Conservation (phyloP, 1,140 invertebrate genomes). For the Cyclina sinensis region DNA sequence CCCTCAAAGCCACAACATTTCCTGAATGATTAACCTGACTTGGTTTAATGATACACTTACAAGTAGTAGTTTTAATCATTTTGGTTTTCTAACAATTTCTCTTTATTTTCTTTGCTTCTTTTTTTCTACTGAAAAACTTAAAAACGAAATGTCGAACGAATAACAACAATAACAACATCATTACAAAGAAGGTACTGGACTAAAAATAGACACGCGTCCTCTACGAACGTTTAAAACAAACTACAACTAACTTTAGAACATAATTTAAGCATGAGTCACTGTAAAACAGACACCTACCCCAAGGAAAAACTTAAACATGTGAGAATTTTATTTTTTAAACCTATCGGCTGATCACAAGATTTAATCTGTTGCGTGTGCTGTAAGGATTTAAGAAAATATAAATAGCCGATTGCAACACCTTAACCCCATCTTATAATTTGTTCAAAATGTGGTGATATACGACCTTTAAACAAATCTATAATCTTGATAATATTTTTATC, state of each 20-base stretch:
- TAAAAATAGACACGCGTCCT: too few relatives aligned
- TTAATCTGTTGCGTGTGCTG: constrained; percentile 36
- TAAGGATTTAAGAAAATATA: constrained; percentile 15
- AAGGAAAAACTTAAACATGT: constrained; percentile 28
- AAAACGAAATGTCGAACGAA: too few relatives aligned
- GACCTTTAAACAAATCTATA: background rate
- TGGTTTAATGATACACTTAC: too few relatives aligned
- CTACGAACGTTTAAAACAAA: too few relatives aligned
- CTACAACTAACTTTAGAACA: background rate
- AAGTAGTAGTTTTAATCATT: too few relatives aligned
- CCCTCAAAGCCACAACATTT: too few relatives aligned
- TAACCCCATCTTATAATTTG: background rate
- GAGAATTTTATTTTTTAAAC: constrained; percentile 42
- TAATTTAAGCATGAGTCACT: constrained; percentile 29
- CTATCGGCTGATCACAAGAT: constrained; percentile 56
- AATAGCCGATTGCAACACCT: constrained; percentile 52
- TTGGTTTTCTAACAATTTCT: too few relatives aligned
- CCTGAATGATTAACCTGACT: too few relatives aligned
- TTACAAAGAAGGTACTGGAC: too few relatives aligned
- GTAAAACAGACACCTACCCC: background rate
- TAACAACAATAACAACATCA: too few relatives aligned
- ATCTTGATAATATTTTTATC: constrained; percentile 20
- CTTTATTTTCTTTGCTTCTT: too few relatives aligned
- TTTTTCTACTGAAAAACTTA: too few relatives aligned
- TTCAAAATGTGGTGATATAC: background rate